phyloP scores from a whole-genome alignment of 2,888 invertebrate genomes.

The Apamea epomidion region DNA sequence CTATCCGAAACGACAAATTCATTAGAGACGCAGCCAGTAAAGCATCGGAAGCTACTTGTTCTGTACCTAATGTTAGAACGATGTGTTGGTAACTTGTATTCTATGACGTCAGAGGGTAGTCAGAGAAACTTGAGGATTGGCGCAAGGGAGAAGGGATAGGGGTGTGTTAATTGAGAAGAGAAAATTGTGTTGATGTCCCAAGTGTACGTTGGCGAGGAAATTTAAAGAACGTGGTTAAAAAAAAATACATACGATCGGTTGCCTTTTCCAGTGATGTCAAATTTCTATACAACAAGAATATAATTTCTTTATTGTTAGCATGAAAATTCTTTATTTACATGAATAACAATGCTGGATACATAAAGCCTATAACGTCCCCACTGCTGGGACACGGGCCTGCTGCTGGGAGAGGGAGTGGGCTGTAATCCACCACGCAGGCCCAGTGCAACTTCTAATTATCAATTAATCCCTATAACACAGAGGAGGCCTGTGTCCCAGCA shows the following conservation, averaged over 20 bases:
- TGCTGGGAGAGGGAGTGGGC: no score
- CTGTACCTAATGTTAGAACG: constrained; percentile 47
- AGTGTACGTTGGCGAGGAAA: not conserved
- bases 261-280: not conserved
- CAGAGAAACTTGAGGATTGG: constrained; percentile 5
- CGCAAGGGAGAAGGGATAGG: not conserved
- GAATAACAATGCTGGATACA: no score
- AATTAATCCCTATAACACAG: no score
- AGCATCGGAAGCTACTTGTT: constrained; percentile 41
- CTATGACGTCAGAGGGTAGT: constrained; percentile 17
- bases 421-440: no score
- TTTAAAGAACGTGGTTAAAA: not conserved
- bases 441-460: no score
- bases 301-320: not conserved
- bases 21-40: constrained; percentile 45
- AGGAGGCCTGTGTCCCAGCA: no score
- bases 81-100: constrained; percentile 52
- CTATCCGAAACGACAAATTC: constrained; percentile 55
- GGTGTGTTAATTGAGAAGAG: not conserved
- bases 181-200: not conserved
- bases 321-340: no score
- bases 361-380: no score
- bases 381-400: no score
- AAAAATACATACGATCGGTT: not conserved
- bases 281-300: not conserved